Base-by-base conservation (phyloP, 1,140 invertebrate species). In the Eciton burchellii region DNA sequence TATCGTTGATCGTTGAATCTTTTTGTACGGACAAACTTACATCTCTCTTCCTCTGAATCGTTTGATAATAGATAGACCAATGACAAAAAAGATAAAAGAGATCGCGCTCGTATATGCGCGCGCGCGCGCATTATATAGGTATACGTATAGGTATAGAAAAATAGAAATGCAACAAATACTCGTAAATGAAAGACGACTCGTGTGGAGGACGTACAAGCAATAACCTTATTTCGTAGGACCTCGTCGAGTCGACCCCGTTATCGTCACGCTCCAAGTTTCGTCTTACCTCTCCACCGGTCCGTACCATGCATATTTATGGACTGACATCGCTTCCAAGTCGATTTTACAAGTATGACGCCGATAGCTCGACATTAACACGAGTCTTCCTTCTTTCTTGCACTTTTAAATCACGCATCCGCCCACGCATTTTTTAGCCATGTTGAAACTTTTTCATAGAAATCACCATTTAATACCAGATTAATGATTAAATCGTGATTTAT, bases 231-330 rank as follows among this genome's bases (percentile, higher is more conserved):
- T 88, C 87, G 81, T 83, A 52, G 26, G 52, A 56, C 73, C 54
- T 52, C 56, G 73, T 84, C n/a, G 82, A 82, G 73, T 68, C 90
- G 91, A 91, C 91, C 90, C 88, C 89, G 82, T 90, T 92, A 87
- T 70, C 89, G 91, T 91, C 91, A 91, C 86, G 85, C 87, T 88
- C 88, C 86, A 43, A 65, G 59, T 79, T 84, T 76, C 72, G 65
- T 66, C 29, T 57, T 66, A 29, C 74, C 56, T 76, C 57, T 65
- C 4, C 65, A 59, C 59, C 72, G 59, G 60, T 49, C 47, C 57
- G 26, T 29, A 43, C 16, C 88, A 92, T 91, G 87, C 88, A 92
- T 92, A 92, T 92, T 92, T 91, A 92, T 92, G 89, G 83, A 90
- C 81, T 85, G 90, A 88, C 87, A 90, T 92, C 91, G 89, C 90